Conservation (phyloP, 2,113 vertebrate species). For the Anhinga anhinga region DNA sequence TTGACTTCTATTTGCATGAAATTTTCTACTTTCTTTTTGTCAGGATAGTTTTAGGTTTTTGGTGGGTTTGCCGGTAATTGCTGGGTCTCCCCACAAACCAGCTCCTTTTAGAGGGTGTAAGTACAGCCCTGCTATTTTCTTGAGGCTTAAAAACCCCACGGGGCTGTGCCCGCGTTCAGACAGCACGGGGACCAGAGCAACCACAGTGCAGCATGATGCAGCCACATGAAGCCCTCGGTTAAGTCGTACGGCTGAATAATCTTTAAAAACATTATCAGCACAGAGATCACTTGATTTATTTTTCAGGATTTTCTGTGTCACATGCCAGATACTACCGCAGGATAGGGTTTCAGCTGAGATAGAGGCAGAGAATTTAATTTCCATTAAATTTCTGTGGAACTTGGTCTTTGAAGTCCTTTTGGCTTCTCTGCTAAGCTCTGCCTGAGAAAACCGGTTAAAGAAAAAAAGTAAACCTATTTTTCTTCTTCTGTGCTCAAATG, state of each 20-base stretch:
- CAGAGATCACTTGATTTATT: background rate
- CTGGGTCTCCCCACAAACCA: background rate
- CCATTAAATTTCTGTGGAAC: background rate
- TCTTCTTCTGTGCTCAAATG: background rate
- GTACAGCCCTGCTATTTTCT: background rate
- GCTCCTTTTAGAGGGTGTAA: background rate
- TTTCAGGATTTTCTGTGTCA: background rate
- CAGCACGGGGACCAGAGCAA: rapidly evolving
- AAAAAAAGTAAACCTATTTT: background rate
- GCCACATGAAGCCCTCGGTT: background rate
- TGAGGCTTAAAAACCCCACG: background rate
- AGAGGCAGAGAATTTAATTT: background rate
- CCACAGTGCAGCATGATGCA: background rate
- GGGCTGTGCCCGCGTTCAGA: background rate
- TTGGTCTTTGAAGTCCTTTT: background rate
- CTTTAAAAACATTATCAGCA: background rate
- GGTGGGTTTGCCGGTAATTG: background rate
- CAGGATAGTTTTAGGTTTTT: background rate
- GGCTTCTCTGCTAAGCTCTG: background rate
- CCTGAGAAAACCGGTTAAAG: background rate
- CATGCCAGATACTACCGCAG: background rate
- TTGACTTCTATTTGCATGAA: background rate
- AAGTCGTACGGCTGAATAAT: background rate
- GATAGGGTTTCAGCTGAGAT: background rate
- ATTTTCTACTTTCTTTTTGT: background rate